Evolutionary conservation across 2,888 invertebrate genomes (phyloP).

Genomic region (Apamea anceps): DNA sequence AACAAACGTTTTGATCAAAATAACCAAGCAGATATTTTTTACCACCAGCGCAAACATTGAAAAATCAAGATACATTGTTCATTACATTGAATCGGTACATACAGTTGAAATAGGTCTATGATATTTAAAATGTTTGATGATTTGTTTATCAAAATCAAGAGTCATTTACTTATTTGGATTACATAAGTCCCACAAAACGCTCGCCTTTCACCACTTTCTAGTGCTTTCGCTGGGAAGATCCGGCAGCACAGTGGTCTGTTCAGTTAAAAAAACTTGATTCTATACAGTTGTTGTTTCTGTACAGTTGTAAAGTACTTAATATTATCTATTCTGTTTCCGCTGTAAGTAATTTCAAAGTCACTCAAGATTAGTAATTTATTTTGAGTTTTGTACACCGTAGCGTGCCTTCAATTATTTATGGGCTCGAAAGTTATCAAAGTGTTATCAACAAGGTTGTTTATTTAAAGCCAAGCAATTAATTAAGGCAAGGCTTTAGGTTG

Average conservation of each 20-base stretch:
- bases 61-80: too few relatives aligned
- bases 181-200: too few relatives aligned
- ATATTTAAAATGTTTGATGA: background rate
- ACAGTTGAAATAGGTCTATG: background rate
- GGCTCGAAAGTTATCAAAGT: background rate
- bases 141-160: background rate
- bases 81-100: background rate
- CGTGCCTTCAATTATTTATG: background rate
- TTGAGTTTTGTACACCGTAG: background rate
- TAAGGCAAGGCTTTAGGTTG: conserved; percentile 1
- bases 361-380: conserved; percentile 7
- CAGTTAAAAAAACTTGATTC: too few relatives aligned
- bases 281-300: too few relatives aligned
- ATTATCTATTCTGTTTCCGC: background rate
- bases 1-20: background rate
- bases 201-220: too few relatives aligned
- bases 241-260: too few relatives aligned
- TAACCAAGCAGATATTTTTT: conserved; percentile 6
- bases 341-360: background rate
- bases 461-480: conserved; percentile 26
- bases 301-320: too few relatives aligned
- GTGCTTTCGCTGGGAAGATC: too few relatives aligned
- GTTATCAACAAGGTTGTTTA: conserved; percentile 28
- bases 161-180: too few relatives aligned
- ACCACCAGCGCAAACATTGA: background rate